Base-by-base conservation (phyloP, 1,140 invertebrate species). In the Schlechtendalia chinensis region DNA sequence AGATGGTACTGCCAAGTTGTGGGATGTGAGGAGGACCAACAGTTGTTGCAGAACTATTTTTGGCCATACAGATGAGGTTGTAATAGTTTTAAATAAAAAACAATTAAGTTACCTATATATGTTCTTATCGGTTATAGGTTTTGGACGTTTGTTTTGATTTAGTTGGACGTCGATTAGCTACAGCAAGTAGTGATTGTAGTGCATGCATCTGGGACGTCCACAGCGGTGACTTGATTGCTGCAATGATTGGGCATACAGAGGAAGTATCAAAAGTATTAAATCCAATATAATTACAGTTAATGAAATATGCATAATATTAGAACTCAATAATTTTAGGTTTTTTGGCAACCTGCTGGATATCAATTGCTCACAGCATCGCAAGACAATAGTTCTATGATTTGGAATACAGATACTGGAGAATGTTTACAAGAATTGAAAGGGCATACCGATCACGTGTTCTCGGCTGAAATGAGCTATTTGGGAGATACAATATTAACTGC, bases 401-500 rank as follows among this genome's bases (percentile, higher is more conserved):
- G 93, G 93, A 90, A 93, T 80, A 85, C 89, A 0, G 88, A 89
- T 56, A 89, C 89, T 1, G 92, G 92, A 0, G 86, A 89, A 54
- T 93, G 92, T 83, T 87, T 89, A 1, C 91, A 92, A 86, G 88
- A 91, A 14, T 86, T 94, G 0, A 87, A 89, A 6, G 92, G 91
- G 0, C 93, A 94, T 83, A 89, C 89, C 39, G 91, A 92, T 24
- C 93, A 94, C 84, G 92, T 94, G 39, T 94, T 94, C 84, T 92
- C 91, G 5, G 93, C 92, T 83, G 90, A 91, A 1, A 94, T 91
- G 84, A 93, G 91, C 22, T 93, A 94, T 84, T 87, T 90, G 2
- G 93, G 93, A 1, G 91, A 93, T 83, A 90, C 89, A 1, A 90
- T 94, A 81, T 87, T 94, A 65, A 94, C 92, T 50, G 93, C 91